Base-by-base conservation (phyloP, 1,140 invertebrate species). In the Drosophila nigromelanica region DNA sequence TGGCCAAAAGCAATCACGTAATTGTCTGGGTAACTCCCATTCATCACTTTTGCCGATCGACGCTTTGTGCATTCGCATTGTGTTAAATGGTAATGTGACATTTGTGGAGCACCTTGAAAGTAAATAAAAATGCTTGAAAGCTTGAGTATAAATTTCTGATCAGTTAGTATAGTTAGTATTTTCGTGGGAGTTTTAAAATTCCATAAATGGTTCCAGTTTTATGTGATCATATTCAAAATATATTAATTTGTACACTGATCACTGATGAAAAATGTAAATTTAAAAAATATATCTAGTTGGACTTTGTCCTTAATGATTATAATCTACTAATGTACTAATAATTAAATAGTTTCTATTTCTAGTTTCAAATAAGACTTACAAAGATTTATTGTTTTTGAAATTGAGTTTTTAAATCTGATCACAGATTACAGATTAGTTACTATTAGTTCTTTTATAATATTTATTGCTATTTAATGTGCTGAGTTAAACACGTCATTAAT, bases 11-110 rank as follows among this genome's bases (percentile, higher is more conserved):
- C 54, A 67, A 59, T 60, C 24, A 18, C 50, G 30, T 61, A 48
- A 61, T 61, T 47, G 58, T 14, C 45, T 37, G 58, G 58, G 58
- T 48, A 2, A 61, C 58, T 61, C 58, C 58, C 18, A 61, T 47
- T 7, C 33, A 11, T 59, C 40, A 42, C 12, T 27, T 27, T 47
- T 37, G 6, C 37, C 47, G 14, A 3, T 47, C 30, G n/a, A n/a
- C n/a, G n/a, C n/a, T 50, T 48, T 35, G 47, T 24, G 30, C 18
- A 35, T 21, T 51, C 14, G 33, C 8, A 24, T 48, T 24, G 4
- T 30, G 2, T 59, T 33, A 45, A 59, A 56, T 56, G 54, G 21
- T 42, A 56, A 56, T 56, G 21, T 30, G 39, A 43, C 54, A 30
- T 43, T 56, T 56, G 14, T 56, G 14, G 24, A 42, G 54, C 54